These are phyloP conservation scores for Meda fulgida DNA, from an alignment of 2,797 vertebrate genomes.

Conservation along the genomic window DNA sequence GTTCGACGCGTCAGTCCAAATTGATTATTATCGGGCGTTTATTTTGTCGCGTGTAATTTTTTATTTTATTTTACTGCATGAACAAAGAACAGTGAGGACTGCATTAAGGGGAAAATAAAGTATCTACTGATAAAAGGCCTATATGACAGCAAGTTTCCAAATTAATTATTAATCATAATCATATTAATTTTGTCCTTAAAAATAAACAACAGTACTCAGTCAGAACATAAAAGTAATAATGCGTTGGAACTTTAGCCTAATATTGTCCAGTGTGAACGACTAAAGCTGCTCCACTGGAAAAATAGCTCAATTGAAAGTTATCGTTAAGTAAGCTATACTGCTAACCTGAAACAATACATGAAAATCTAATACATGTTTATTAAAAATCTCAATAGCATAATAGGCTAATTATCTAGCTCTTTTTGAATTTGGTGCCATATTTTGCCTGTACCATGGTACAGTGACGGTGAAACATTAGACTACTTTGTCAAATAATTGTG, in stretches of 20 bases:
- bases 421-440: neutral
- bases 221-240: neutral
- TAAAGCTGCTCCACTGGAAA: too few relatives aligned
- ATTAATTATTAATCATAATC: neutral
- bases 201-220: neutral
- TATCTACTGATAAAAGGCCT: neutral
- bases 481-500: neutral
- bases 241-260: neutral
- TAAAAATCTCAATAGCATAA: neutral
- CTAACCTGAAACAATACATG: neutral
- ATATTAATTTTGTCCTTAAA: neutral
- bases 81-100: neutral
- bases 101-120: neutral
- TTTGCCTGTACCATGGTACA: too few relatives aligned
- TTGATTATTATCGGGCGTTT: neutral
- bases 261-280: neutral
- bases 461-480: neutral
- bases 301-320: neutral
- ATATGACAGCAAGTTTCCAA: neutral
- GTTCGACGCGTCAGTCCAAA: neutral
- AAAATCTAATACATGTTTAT: neutral
- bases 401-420: too few relatives aligned
- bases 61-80: neutral
- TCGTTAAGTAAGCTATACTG: neutral
- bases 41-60: neutral